Evolutionary conservation across 2,113 vertebrate species (phyloP), one percentile per base, ranked within the genome.

Genomic region (Odobenus rosmarus): DNA sequence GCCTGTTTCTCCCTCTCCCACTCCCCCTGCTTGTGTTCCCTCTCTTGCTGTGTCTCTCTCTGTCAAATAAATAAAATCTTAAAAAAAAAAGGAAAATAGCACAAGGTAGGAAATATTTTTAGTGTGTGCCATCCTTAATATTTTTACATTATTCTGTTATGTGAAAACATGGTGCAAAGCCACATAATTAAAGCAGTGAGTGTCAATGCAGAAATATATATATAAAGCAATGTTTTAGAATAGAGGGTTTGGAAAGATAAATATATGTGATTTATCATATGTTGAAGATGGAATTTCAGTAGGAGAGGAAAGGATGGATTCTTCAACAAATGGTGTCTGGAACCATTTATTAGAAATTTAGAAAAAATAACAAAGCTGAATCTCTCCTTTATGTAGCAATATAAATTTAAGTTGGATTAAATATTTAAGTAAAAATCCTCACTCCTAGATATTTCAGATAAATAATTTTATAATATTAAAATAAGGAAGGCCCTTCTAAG

Each of bases 141-240:
- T 91, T 88, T 91, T 91, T 93, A 79, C 3, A n/a, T 90, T 77
- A 42, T 62, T 94, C 93, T 84, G 18, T 86, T 42, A 79, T 49
- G 4, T 95, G 53, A 88, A 95, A 96, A 61, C 42, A 76, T 21
- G 86, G 42, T 84, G 15, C 21, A 88, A 81, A 94, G 14, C 31
- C 49, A 61, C 2, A 1, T 19, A 88, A 26, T 49, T 74, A 42
- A 88, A 88, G 87, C 53, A 77, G 19, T 42, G 6, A 59, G n/a
- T 13, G 46, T 39, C 76, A 21, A 9, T 88, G 16, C 9, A 80
- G 59, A 88, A 96, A 61, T 39, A 26, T 49, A 79, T 28, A 33
- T 67, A 26, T 18, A 72, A 83, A 90, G 59, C 21, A 36, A 0
- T 61, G 14, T 80, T 94, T 90, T 83, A 72, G 67, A 19, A 90